A percentile compares a stretch with the other conserved stretches of the same genome.
Evolutionary conservation across 1,140 invertebrate genomes (phyloP).

Genomic region (Phymorhynchus buccinoides): DNA sequence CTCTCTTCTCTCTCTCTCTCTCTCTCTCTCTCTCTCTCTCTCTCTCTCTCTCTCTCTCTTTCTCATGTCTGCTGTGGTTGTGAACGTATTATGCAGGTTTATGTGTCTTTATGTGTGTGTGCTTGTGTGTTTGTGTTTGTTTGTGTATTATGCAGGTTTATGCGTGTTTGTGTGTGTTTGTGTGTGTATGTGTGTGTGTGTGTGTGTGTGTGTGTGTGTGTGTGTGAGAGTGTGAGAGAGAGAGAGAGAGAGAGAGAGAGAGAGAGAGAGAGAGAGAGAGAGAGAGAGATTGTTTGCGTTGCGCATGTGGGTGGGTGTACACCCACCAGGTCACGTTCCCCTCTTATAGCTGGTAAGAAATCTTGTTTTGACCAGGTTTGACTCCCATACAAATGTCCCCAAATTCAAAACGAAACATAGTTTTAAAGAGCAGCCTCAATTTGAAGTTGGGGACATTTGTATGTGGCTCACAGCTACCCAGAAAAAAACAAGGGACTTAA

Average conservation of each 20-base stretch:
- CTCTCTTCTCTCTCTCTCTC: neutral
- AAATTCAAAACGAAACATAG: too few species aligned
- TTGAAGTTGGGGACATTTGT: too few species aligned
- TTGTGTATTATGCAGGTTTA: neutral
- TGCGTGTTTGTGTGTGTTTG: neutral
- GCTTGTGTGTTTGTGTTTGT: neutral
- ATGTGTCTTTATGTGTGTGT: neutral
- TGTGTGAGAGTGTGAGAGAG: slow-evolving; percentile 22
- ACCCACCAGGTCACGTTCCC: too few species aligned
- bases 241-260: slow-evolving; percentile 22
- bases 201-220: slow-evolving; percentile 36
- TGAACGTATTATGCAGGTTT: neutral
- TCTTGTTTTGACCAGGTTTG: too few species aligned
- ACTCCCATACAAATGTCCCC: too few species aligned
- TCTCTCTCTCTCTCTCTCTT: slow-evolving; percentile 16
- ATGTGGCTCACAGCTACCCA: too few species aligned
- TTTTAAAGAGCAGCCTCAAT: too few species aligned
- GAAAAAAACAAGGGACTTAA: too few species aligned
- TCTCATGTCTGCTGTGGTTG: neutral
- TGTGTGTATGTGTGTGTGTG: slow-evolving; percentile 21
- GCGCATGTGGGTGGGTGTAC: too few species aligned
- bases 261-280: slow-evolving; percentile 15
- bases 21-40: neutral
- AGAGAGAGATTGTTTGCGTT: slow-evolving; percentile 1
- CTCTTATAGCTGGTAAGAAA: too few species aligned